These are phyloP conservation scores for Antennarius striatus DNA, from an alignment of 2,113 vertebrate species.

Conservation along the genomic window DNA sequence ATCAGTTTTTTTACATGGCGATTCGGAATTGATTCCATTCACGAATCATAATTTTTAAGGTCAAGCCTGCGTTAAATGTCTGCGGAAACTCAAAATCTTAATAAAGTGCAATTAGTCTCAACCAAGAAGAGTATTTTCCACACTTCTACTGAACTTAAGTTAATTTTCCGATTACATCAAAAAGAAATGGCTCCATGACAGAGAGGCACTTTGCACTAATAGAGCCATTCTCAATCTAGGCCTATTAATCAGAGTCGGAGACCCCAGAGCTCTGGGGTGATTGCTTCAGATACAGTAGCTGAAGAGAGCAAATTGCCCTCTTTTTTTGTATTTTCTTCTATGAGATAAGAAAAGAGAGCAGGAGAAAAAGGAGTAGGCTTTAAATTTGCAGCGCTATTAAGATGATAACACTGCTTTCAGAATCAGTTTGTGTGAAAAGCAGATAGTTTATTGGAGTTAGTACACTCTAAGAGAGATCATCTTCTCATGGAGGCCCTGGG, in stretches of 20 bases:
- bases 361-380: neutral
- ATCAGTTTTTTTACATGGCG: too few species aligned
- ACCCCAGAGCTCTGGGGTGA: constrained; percentile 40
- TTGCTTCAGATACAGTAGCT: constrained; percentile 30
- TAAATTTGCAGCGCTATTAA: constrained; percentile 16
- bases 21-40: too few species aligned
- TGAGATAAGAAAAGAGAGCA: constrained; percentile 27
- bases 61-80: too few species aligned
- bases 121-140: constrained; percentile 2
- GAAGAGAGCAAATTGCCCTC: constrained; percentile 23
- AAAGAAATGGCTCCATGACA: constrained; percentile 25
- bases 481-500: neutral
- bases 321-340: constrained; percentile 1
- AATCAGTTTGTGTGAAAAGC: constrained; percentile 1
- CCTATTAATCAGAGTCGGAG: constrained; percentile 47
- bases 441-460: neutral
- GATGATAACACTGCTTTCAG: constrained; percentile 31
- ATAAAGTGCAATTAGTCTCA: constrained; percentile 12
- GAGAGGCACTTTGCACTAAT: constrained; percentile 30
- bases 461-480: neutral
- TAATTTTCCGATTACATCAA: neutral
- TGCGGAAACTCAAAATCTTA: neutral
- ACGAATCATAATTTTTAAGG: too few species aligned
- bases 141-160: neutral
- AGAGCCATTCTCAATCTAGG: constrained; percentile 33